Conservation (phyloP, 2,888 invertebrate genomes). For the Rugalucina vietnamica region DNA sequence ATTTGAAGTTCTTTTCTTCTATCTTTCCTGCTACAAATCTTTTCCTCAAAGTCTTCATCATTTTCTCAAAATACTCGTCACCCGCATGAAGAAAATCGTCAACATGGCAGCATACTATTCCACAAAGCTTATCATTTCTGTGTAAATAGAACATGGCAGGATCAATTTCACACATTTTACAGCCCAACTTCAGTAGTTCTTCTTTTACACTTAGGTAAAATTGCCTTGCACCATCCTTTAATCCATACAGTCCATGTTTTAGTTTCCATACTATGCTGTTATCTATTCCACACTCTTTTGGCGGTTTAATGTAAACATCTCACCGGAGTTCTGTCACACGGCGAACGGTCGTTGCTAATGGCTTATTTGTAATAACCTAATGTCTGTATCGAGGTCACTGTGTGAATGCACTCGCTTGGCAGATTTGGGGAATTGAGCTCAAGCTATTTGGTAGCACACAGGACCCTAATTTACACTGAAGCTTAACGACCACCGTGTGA, state of each 20-base stretch:
- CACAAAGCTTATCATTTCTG: constrained; percentile 28
- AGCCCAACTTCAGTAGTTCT: constrained; percentile 47
- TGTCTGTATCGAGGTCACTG: too few species aligned
- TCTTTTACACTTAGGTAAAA: too few species aligned
- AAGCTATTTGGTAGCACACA: too few species aligned
- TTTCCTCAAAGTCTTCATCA: constrained; percentile 31
- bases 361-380: too few species aligned
- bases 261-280: constrained; percentile 55
- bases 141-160: constrained; percentile 59
- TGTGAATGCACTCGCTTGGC: too few species aligned
- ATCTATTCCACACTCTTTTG: constrained; percentile 39
- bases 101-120: constrained; percentile 61
- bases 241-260: constrained; percentile 57
- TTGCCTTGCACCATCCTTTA: too few species aligned
- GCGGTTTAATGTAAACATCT: constrained; percentile 53
- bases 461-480: too few species aligned
- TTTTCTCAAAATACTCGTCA: constrained; percentile 38
- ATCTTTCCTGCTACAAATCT: constrained; percentile 56
- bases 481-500: too few species aligned
- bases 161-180: constrained; percentile 52
- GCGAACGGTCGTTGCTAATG: constrained; percentile 61
- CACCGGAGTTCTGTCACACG: constrained; percentile 53
- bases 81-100: constrained; percentile 66
- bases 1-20: constrained; percentile 45
- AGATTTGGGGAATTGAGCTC: too few species aligned